Conservation (phyloP, 2,888 invertebrate genomes). For the Tetropium fuscum region DNA sequence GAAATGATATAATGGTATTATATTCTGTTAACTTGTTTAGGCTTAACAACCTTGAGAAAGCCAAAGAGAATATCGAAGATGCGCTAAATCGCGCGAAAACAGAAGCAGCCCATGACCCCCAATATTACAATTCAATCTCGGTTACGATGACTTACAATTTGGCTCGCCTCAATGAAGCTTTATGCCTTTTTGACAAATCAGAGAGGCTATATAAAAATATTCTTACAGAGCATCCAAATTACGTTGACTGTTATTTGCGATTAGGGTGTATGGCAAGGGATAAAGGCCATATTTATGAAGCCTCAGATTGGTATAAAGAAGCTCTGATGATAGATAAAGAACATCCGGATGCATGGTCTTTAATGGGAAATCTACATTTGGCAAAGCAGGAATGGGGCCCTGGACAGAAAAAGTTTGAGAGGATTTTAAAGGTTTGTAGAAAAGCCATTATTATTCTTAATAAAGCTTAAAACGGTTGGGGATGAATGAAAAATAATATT, state of each 20-base stretch:
- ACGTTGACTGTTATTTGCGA: conserved; percentile 91
- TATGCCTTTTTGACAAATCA: conserved; percentile 92
- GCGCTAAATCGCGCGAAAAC: conserved; percentile 86
- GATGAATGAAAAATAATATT: too few relatives aligned
- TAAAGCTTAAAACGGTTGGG: too few relatives aligned
- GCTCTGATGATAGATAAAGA: conserved; percentile 95
- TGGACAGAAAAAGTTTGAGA: conserved; percentile 98
- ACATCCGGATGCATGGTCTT: conserved; percentile 98
- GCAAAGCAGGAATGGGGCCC: conserved; percentile 98
- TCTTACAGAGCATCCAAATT: conserved; percentile 96
- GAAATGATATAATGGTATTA: too few relatives aligned
- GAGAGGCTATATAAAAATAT: conserved; percentile 98
- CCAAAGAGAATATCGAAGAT: conserved; percentile 86
- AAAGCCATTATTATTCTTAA: too few relatives aligned
- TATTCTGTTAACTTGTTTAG: conserved; percentile 67
- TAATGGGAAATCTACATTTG: conserved; percentile 96
- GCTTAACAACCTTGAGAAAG: conserved; percentile 87
- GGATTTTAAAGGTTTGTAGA: conserved; percentile 80
- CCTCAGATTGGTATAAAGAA: conserved; percentile 99
- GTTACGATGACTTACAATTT: conserved; percentile 98
- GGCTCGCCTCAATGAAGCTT: conserved; percentile 92
- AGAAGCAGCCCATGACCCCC: conserved; percentile 88
- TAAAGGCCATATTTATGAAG: conserved; percentile 99
- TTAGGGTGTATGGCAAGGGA: conserved; percentile 99
- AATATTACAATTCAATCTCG: conserved; percentile 95